A percentile compares a stretch with the other conserved stretches of the same genome.
phyloP scores from a whole-genome alignment of 1,140 invertebrate species.

The Ceratoteleas bidentatus region DNA sequence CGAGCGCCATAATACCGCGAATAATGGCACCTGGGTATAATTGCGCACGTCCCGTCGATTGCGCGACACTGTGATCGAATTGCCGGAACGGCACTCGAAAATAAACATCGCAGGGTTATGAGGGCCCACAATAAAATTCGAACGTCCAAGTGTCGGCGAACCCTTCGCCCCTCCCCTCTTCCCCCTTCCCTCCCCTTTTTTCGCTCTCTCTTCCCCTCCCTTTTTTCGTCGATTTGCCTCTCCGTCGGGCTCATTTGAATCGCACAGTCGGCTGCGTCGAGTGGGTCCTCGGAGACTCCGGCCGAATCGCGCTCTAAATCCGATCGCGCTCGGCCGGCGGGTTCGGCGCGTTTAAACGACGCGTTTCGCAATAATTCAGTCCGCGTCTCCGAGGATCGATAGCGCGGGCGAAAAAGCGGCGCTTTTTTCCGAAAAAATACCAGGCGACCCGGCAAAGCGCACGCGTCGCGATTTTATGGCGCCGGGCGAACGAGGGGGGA shows the following conservation, averaged over 20 bases:
- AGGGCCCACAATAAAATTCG: slow-evolving; percentile 52
- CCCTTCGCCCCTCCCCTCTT: too few relatives aligned
- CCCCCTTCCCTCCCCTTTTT: too few relatives aligned
- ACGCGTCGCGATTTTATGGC: slow-evolving; percentile 36
- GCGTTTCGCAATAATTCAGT: slow-evolving; percentile 37
- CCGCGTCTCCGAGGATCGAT: slow-evolving; percentile 27
- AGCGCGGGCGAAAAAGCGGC: not conserved
- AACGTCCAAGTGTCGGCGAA: slow-evolving; percentile 59
- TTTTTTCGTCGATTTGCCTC: too few relatives aligned
- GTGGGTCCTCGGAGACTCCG: slow-evolving; percentile 56
- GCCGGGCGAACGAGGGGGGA: too few relatives aligned
- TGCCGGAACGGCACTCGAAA: slow-evolving; percentile 32
- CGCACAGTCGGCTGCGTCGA: slow-evolving; percentile 44
- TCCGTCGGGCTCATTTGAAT: slow-evolving; percentile 57
- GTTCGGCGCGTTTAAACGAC: slow-evolving; percentile 46
- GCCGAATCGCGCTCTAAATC: slow-evolving; percentile 58
- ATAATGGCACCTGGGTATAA: too few relatives aligned
- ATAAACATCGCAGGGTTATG: slow-evolving; percentile 27
- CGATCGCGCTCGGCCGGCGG: slow-evolving; percentile 29
- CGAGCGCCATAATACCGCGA: too few relatives aligned
- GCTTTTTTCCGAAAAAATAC: slow-evolving; percentile 1
- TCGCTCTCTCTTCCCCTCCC: too few relatives aligned
- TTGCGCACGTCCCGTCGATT: too few relatives aligned
- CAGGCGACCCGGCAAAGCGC: slow-evolving; percentile 6
- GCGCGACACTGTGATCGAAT: slow-evolving; percentile 34